These are phyloP conservation scores for Nyctalus aviator DNA, from an alignment of 2,797 vertebrate species.

Conservation along the genomic window DNA sequence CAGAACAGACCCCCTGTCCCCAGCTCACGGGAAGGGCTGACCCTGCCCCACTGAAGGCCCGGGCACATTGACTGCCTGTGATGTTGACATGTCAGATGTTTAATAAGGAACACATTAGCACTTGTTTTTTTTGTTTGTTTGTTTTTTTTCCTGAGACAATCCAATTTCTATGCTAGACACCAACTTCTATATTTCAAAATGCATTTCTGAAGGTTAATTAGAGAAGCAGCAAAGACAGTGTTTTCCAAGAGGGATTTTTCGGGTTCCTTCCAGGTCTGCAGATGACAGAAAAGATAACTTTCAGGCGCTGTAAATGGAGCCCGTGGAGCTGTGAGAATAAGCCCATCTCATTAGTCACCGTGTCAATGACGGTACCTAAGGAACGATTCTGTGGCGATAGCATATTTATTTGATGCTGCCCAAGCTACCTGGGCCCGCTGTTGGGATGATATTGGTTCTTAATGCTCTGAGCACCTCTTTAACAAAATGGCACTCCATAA, in stretches of 20 bases:
- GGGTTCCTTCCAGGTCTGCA: constrained; percentile 78
- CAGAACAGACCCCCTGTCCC: too few species aligned
- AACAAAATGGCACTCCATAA: constrained; percentile 91
- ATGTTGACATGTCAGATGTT: constrained; percentile 86
- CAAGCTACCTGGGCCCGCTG: constrained; percentile 85
- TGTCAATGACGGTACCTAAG: constrained; percentile 86
- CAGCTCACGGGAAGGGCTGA: not conserved
- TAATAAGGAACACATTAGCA: constrained; percentile 87
- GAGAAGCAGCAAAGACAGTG: constrained; percentile 78
- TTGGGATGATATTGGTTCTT: constrained; percentile 86
- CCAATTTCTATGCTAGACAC: constrained; percentile 84
- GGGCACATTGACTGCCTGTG: constrained; percentile 65
- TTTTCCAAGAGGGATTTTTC: constrained; percentile 84
- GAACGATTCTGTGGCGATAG: constrained; percentile 85
- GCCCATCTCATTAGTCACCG: constrained; percentile 85
- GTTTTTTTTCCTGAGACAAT: constrained; percentile 79
- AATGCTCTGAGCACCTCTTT: constrained; percentile 88
- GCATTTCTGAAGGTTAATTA: constrained; percentile 84
- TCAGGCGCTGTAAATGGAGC: constrained; percentile 82
- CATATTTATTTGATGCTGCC: constrained; percentile 88
- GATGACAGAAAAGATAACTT: constrained; percentile 84
- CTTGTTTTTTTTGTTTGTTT: constrained; percentile 81
- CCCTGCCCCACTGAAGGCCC: not conserved
- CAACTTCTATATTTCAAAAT: constrained; percentile 82
- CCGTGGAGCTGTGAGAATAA: constrained; percentile 84